A percentile compares a stretch with the other conserved stretches of the same genome.
Conservation (phyloP, 2,888 invertebrate genomes). For the Agrochola circellaris region DNA sequence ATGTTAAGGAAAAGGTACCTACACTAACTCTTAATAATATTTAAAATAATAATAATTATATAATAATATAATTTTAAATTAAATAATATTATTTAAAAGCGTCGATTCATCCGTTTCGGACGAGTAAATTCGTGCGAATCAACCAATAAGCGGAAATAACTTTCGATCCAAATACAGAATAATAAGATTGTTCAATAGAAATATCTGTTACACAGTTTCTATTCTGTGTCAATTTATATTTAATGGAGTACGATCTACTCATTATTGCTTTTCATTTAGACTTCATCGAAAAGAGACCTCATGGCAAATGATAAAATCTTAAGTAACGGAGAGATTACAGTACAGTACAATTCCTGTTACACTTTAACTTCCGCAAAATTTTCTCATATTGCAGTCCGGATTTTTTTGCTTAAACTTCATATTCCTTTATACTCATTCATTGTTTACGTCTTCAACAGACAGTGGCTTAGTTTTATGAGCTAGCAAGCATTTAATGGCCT, state of each 20-base stretch:
- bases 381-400: background rate
- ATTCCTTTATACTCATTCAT: conserved; percentile 34
- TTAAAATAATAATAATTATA: no score
- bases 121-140: no score
- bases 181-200: background rate
- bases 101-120: no score
- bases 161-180: background rate
- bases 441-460: conserved; percentile 27
- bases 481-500: conserved; percentile 39
- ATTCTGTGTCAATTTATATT: background rate
- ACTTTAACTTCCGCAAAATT: background rate
- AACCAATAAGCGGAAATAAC: background rate
- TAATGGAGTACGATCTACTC: background rate
- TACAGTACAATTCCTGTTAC: background rate
- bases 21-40: no score
- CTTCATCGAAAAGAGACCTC: background rate
- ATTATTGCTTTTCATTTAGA: background rate
- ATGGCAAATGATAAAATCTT: background rate
- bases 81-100: no score
- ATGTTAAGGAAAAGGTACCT: no score
- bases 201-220: background rate
- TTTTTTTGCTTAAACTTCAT: conserved; percentile 15
- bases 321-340: no score
- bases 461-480: conserved; percentile 42
- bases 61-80: no score